phyloP scores from a whole-genome alignment of 2,888 invertebrate genomes.

The Metalampra italica region DNA sequence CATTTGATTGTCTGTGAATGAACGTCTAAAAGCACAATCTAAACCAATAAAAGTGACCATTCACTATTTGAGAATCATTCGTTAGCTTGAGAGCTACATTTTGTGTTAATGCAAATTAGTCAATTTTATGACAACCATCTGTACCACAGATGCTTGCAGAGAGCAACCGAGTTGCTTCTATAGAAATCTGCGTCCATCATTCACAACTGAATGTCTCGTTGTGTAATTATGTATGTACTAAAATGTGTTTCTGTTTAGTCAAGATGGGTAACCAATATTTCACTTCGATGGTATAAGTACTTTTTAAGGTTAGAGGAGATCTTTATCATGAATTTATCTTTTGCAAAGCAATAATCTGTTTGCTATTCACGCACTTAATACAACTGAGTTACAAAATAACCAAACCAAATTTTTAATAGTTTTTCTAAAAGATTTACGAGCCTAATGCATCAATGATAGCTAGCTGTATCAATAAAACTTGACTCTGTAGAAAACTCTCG shows the following conservation, averaged over 20 bases:
- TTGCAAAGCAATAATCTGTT: no score
- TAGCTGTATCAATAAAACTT: no score
- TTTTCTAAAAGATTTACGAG: no score
- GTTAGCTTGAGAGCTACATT: constrained; percentile 10
- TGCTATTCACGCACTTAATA: no score
- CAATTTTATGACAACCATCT: constrained; percentile 13
- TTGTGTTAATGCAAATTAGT: constrained; percentile 13
- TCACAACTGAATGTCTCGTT: background rate
- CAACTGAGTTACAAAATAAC: no score
- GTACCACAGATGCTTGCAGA: constrained; percentile 10
- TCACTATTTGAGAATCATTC: constrained; percentile 15
- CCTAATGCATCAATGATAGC: no score
- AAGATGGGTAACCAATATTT: background rate
- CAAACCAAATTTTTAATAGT: no score
- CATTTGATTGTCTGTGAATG: background rate
- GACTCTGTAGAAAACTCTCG: no score
- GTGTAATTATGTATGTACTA: background rate
- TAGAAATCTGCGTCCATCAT: background rate
- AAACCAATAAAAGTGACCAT: constrained; percentile 1
- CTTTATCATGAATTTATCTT: no score
- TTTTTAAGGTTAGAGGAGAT: no score
- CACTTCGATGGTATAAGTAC: background rate
- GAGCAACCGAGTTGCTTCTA: background rate
- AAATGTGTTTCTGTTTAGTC: background rate
- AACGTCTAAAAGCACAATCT: background rate